Conservation (phyloP, 2,888 invertebrate species). For the Tenthredo amoena region DNA sequence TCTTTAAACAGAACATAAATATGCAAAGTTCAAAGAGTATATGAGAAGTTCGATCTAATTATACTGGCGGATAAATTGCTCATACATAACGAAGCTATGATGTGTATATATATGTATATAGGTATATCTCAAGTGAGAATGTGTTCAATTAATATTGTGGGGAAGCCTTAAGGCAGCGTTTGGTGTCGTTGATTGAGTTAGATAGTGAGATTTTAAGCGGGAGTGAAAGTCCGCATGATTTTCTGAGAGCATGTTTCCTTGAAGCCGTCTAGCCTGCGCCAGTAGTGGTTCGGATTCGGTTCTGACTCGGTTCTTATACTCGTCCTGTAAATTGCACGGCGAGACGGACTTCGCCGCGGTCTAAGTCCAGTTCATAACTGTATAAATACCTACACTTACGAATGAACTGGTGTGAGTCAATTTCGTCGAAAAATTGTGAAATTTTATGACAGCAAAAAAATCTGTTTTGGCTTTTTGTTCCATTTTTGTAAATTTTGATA, state of each 20-base stretch:
- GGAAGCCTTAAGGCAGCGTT: constrained; percentile 16
- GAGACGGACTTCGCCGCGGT: not conserved
- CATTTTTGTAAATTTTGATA: not conserved
- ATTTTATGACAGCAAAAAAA: not conserved
- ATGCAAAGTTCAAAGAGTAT: not conserved
- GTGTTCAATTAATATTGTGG: constrained; percentile 1
- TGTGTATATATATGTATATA: not conserved
- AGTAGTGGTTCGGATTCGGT: constrained; percentile 22
- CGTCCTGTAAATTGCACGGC: not conserved
- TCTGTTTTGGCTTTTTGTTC: not conserved
- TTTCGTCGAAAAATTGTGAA: not conserved
- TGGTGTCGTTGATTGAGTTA: constrained; percentile 50
- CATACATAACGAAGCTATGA: not conserved
- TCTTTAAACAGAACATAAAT: not conserved
- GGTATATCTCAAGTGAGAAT: not conserved
- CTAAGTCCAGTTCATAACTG: not conserved
- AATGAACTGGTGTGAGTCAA: not conserved
- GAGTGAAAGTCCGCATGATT: constrained; percentile 54
- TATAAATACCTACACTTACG: not conserved
- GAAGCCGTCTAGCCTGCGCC: not conserved
- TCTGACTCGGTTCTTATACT: not conserved
- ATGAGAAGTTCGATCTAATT: constrained; percentile 2
- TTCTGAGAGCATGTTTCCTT: constrained; percentile 42
- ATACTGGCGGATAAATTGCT: not conserved
- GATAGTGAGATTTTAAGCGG: constrained; percentile 49